Conservation (phyloP, 2,888 invertebrate species). For the Calameuta pallipes region DNA sequence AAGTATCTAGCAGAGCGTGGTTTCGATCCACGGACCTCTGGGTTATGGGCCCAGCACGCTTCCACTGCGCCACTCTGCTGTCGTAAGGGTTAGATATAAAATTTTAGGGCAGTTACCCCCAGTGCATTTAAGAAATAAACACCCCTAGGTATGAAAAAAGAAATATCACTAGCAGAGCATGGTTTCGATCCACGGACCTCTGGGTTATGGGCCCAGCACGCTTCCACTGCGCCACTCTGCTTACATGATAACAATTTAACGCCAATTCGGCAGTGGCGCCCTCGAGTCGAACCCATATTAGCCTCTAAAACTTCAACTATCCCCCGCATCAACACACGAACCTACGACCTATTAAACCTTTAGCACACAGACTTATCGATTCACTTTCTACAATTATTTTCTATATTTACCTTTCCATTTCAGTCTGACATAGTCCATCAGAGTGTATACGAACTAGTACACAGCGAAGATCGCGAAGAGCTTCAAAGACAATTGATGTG, state of each 20-base stretch:
- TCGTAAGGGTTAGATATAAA: neutral
- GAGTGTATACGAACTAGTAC: conserved; percentile 98
- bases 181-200: conserved; percentile 61
- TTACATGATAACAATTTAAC: conserved; percentile 11
- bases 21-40: conserved; percentile 62
- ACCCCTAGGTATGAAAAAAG: conserved; percentile 16
- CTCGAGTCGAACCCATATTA: neutral
- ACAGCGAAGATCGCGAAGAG: conserved; percentile 98
- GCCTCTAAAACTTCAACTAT: neutral
- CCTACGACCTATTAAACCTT: neutral
- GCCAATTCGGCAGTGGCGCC: neutral
- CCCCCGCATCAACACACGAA: too few relatives aligned
- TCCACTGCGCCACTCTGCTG: conserved; percentile 62
- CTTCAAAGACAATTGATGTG: conserved; percentile 93
- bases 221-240: conserved; percentile 63
- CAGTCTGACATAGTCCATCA: conserved; percentile 99
- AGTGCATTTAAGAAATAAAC: too few relatives aligned
- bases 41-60: conserved; percentile 63
- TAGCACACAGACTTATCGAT: neutral
- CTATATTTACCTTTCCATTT: conserved; percentile 55
- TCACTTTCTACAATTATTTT: neutral
- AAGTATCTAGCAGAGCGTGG: conserved; percentile 53
- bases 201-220: conserved; percentile 63
- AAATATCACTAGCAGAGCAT: conserved; percentile 51
- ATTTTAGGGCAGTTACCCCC: too few relatives aligned